Percentiles rank a stretch among this genome's conserved stretches.
Conservation (phyloP, 2,113 vertebrate species). For the Cardinalis cardinalis region DNA sequence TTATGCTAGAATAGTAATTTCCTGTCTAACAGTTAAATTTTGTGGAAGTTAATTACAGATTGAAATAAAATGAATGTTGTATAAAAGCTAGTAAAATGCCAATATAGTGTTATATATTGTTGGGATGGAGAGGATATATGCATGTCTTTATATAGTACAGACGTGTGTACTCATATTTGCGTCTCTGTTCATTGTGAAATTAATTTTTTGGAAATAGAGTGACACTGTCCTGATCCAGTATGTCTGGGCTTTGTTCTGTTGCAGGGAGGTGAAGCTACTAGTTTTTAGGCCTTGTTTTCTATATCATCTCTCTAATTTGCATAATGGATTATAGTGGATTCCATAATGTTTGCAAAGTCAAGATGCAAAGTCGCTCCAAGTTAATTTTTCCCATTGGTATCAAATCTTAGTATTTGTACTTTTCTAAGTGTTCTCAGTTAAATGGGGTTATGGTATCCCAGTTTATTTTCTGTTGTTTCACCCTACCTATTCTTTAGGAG, state of each 20-base stretch:
- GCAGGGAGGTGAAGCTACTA: neutral
- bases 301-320: neutral
- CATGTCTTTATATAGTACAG: neutral
- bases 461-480: neutral
- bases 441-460: neutral
- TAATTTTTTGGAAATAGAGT: neutral
- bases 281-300: neutral
- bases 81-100: slow-evolving; percentile 56
- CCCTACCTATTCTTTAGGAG: neutral
- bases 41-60: slow-evolving; percentile 75
- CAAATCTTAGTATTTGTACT: neutral
- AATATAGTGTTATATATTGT: slow-evolving; percentile 7
- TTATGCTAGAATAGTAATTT: slow-evolving; percentile 69
- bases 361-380: neutral
- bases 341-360: neutral
- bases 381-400: neutral
- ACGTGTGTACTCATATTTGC: neutral
- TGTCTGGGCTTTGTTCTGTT: neutral
- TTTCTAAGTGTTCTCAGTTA: neutral
- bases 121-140: neutral
- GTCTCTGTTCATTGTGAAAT: neutral
- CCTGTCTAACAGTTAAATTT: slow-evolving; percentile 73
- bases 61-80: slow-evolving; percentile 67
- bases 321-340: neutral
- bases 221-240: neutral